Evolutionary conservation across 53 echinoderm and acorn worm species (phyloP).

Genomic region (Paracentrotus lividus): DNA sequence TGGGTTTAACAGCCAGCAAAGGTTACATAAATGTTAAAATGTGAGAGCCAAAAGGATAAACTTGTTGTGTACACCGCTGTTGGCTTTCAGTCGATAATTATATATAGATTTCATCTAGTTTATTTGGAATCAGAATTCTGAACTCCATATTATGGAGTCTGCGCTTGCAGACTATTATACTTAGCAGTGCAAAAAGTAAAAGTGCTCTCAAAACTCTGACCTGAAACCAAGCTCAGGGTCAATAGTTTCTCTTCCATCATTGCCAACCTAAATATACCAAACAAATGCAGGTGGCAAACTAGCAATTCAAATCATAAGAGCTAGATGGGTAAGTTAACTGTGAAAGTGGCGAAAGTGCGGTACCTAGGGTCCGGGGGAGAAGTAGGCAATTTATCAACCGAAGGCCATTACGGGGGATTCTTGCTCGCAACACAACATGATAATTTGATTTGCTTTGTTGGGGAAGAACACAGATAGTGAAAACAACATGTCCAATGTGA

Average conservation of each 20-base stretch:
- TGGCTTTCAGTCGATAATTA: too few species aligned
- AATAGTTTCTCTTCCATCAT: not conserved
- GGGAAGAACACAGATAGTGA: not conserved
- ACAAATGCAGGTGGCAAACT: not conserved
- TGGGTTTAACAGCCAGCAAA: too few species aligned
- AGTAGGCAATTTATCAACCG: conserved; percentile 16
- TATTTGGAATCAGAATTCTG: too few species aligned
- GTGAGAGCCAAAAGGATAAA: too few species aligned
- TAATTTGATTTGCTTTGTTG: not conserved
- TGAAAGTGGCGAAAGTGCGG: not conserved
- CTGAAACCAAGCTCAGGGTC: not conserved
- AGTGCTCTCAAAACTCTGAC: not conserved
- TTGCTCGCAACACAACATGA: not conserved
- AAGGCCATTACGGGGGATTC: conserved; percentile 22
- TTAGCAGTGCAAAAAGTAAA: too few species aligned
- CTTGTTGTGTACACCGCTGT: too few species aligned
- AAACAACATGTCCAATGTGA: not conserved
- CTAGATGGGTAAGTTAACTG: not conserved
- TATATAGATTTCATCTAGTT: too few species aligned
- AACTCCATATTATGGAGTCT: too few species aligned
- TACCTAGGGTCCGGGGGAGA: not conserved
- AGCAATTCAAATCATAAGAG: not conserved
- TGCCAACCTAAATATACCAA: not conserved
- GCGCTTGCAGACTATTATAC: too few species aligned
- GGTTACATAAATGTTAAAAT: too few species aligned